A percentile compares a stretch with the other conserved stretches of the same genome.
These are phyloP conservation scores for Macrophya annulata DNA, from an alignment of 2,888 invertebrate genomes.

Conservation along the genomic window DNA sequence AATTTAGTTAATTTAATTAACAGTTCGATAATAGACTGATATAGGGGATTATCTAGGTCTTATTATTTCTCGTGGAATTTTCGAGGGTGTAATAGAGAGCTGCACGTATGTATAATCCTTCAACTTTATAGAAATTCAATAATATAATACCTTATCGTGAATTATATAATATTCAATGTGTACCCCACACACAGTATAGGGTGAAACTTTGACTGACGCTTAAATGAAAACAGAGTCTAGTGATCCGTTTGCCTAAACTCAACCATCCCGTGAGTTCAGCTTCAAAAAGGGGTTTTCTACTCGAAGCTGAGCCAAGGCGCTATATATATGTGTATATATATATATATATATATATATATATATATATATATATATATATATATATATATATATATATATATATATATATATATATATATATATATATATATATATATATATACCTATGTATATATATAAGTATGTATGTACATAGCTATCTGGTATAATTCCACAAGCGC, in stretches of 20 bases:
- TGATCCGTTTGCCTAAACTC: not conserved
- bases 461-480: no score
- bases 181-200: not conserved
- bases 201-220: slow-evolving; percentile 3
- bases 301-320: not conserved
- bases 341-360: not conserved
- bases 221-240: not conserved
- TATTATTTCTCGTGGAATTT: not conserved
- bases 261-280: slow-evolving; percentile 2
- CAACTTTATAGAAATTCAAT: not conserved
- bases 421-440: not conserved
- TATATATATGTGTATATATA: not conserved
- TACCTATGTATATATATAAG: no score
- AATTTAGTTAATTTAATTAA: not conserved
- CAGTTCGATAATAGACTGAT: not conserved
- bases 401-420: not conserved
- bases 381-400: slow-evolving; percentile 3
- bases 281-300: not conserved
- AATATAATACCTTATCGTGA: not conserved
- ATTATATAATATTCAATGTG: not conserved
- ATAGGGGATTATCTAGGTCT: not conserved
- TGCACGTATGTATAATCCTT: not conserved
- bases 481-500: slow-evolving; percentile 20
- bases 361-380: not conserved
- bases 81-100: not conserved